Evolutionary conservation across 2,797 vertebrate species (phyloP).

Genomic region (Schizopygopsis pylzovi): DNA sequence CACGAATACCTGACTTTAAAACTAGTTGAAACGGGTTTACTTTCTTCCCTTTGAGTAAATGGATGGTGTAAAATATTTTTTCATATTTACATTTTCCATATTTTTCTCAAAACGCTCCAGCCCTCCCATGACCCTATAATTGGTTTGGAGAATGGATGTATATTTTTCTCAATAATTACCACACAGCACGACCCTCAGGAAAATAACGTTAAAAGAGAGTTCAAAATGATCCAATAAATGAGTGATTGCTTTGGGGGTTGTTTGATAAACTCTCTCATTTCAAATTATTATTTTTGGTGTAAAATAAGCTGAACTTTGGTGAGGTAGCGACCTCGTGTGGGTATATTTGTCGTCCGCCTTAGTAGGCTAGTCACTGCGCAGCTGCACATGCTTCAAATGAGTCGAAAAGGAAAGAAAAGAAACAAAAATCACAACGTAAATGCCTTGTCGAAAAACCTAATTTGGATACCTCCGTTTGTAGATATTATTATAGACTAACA

Average conservation of each 20-base stretch:
- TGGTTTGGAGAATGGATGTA: neutral
- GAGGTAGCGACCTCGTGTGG: constrained; percentile 27
- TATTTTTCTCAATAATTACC: neutral
- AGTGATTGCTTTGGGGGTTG: neutral
- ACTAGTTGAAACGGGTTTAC: neutral
- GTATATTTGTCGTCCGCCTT: neutral
- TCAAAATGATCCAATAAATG: neutral
- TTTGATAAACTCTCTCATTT: neutral
- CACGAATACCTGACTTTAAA: neutral
- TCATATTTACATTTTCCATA: too few species aligned
- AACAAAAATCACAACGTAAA: neutral
- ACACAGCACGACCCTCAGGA: neutral
- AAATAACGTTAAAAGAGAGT: neutral
- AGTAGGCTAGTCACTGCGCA: neutral
- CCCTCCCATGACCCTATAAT: too few species aligned
- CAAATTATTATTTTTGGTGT: neutral
- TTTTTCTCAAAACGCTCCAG: too few species aligned
- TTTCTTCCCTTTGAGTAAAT: neutral
- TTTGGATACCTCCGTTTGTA: neutral
- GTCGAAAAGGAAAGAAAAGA: too few species aligned
- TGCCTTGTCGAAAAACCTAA: neutral
- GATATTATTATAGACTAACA: neutral
- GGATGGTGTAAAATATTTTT: too few species aligned
- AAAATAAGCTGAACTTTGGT: neutral
- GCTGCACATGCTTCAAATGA: neutral